These are phyloP conservation scores for Platichthys flesus DNA, from an alignment of 2,113 vertebrate genomes.

Conservation along the genomic window DNA sequence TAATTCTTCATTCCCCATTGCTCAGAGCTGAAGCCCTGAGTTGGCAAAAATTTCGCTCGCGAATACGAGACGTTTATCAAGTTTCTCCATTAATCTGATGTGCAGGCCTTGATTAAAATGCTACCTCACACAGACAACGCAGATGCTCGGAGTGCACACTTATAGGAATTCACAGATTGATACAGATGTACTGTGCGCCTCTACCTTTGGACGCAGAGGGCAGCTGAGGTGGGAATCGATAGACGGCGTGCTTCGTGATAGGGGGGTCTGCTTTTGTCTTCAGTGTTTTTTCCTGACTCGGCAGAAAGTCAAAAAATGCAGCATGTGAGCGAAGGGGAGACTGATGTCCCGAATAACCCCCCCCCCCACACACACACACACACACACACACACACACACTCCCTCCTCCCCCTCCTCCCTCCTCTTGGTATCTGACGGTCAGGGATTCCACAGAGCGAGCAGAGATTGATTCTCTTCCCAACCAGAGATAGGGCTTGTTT, in stretches of 20 bases:
- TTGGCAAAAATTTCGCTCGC: constrained; percentile 69
- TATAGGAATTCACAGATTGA: constrained; percentile 64
- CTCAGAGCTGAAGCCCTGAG: constrained; percentile 71
- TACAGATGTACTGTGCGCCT: constrained; percentile 62
- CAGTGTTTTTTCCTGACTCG: constrained; percentile 69
- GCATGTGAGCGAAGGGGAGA: constrained; percentile 66
- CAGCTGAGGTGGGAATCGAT: constrained; percentile 59
- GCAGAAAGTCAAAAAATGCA: constrained; percentile 71
- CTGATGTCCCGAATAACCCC: constrained; percentile 50
- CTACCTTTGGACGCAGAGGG: constrained; percentile 47
- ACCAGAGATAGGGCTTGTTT: constrained; percentile 68
- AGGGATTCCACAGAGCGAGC: constrained; percentile 64
- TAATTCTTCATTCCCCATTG: constrained; percentile 75
- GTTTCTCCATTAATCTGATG: constrained; percentile 80
- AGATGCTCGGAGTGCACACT: constrained; percentile 67
- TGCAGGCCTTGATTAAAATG: constrained; percentile 72
- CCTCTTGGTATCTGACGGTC: constrained; percentile 49
- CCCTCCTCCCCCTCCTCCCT: neutral
- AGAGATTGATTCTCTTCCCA: constrained; percentile 74
- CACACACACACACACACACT: too few species aligned
- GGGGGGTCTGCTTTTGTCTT: constrained; percentile 58
- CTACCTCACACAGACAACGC: constrained; percentile 64
- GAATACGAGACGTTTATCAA: constrained; percentile 76
- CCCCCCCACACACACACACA: neutral
- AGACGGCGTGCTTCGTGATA: constrained; percentile 47